Evolutionary conservation across 2,113 vertebrate genomes (phyloP), one percentile per base, ranked within the genome.

Genomic region (Nettapus auritus): DNA sequence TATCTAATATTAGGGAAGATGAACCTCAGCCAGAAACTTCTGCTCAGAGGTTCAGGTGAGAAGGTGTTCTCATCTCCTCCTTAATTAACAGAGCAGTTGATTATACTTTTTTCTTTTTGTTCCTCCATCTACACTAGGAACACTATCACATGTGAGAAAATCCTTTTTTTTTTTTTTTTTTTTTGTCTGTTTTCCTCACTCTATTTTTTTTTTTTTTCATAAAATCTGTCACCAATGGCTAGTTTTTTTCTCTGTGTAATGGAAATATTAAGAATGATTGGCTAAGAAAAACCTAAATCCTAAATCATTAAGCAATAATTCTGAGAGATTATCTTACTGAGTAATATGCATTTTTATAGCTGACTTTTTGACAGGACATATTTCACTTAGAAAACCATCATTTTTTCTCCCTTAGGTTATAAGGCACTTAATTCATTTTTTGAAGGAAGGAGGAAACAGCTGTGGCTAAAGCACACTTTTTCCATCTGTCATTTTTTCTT

Each of bases 361-460:
- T 81, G 89, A 62, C n/a, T 60, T 97, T 96, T 90, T 63, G 94
- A 97, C 95, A 93, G 93, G 90, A 82, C 82, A 74, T 97, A 97
- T 97, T 97, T 97, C 93, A 97, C 85, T 96, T 92, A 29, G 64
- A 97, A 97, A 96, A 70, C 81, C 62, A 85, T 86, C 11, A 5
- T 73, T 96, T 92, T 20, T 74, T 74, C 90, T 92, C 90, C 84
- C 81, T 82, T 85, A 56, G 91, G 92, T 98, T 97, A 96, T 36
- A 97, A 98, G 96, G 95, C 93, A 78, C 88, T 97, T 97, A 96
- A 98, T 97, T 98, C 92, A 97, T 87, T 94, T 96, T 93, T 75
- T 96, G 86, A 96, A 97, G 92, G 97, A 96, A 98, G 96, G 69
- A 97, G 97, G 97, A 98, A 98, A 97, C 97, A 98, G 96, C 97